Percentiles rank a stretch among this genome's conserved stretches.
Conservation (phyloP, 1,140 invertebrate species). For the Dendroctonus valens region DNA sequence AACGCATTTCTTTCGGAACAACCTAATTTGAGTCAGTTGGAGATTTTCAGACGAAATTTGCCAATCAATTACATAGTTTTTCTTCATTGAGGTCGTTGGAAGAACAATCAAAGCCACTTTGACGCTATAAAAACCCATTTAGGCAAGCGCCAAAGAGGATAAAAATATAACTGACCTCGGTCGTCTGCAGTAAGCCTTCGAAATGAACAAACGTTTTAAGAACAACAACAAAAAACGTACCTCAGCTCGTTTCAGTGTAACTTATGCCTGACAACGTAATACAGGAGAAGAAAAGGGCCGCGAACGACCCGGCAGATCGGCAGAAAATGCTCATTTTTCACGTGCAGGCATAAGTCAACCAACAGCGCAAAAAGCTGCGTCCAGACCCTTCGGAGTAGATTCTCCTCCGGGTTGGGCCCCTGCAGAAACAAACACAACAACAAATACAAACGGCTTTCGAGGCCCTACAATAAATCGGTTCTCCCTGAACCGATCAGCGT, state of each 20-base stretch:
- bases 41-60: no score
- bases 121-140: background rate
- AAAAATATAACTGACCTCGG: background rate
- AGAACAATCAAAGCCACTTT: background rate
- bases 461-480: background rate
- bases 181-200: background rate
- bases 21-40: no score
- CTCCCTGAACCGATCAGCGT: background rate
- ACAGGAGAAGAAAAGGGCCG: conserved; percentile 53
- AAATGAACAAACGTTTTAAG: conserved; percentile 7
- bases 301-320: conserved; percentile 49
- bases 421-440: conserved; percentile 35
- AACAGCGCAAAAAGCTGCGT: conserved; percentile 49
- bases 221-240: conserved; percentile 32
- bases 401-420: conserved; percentile 41
- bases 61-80: no score
- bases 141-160: background rate
- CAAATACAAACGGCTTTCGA: no score
- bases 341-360: conserved; percentile 47
- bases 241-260: conserved; percentile 37
- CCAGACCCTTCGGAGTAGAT: conserved; percentile 44
- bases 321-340: conserved; percentile 51
- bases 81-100: no score
- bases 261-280: conserved; percentile 47
- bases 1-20: no score